phyloP scores from a whole-genome alignment of 2,888 invertebrate species.

The Eupithecia abbreviata region DNA sequence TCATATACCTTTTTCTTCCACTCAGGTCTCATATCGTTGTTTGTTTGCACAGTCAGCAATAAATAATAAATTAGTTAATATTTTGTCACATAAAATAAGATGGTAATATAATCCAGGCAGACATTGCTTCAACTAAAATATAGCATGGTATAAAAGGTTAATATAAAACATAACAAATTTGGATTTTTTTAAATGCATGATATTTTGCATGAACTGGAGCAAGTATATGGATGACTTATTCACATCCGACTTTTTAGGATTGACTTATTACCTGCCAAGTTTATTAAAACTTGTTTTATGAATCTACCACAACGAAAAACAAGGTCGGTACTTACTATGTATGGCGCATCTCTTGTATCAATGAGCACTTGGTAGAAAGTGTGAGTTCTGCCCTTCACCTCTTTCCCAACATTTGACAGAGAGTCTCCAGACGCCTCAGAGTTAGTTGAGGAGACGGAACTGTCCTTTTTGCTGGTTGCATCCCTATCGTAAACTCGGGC shows the following conservation, averaged over 20 bases:
- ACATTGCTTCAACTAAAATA: conserved; percentile 2
- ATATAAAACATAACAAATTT: background rate
- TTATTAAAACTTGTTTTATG: conserved; percentile 13
- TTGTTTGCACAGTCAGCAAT: conserved; percentile 77
- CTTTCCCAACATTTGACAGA: conserved; percentile 87
- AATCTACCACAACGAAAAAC: conserved; percentile 8
- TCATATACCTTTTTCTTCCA: conserved; percentile 79
- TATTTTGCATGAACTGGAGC: background rate
- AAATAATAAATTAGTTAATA: conserved; percentile 46
- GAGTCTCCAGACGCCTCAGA: conserved; percentile 67
- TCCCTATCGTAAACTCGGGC: conserved; percentile 98
- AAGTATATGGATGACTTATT: conserved; percentile 31
- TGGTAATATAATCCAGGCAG: background rate
- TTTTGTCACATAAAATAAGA: conserved; percentile 1
- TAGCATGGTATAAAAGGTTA: conserved; percentile 5
- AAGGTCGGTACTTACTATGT: conserved; percentile 89
- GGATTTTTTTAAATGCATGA: background rate
- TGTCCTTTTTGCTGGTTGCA: conserved; percentile 87
- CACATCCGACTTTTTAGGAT: conserved; percentile 3
- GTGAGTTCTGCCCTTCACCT: conserved; percentile 95
- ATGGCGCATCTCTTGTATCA: conserved; percentile 97
- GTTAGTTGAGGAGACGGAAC: conserved; percentile 60
- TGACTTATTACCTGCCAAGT: conserved; percentile 10
- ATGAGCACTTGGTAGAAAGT: conserved; percentile 99
- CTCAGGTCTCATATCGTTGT: conserved; percentile 78